A percentile compares a stretch with the other conserved stretches of the same genome.
Evolutionary conservation across 2,888 invertebrate species (phyloP).

Genomic region (Willowsia nigromaculata): DNA sequence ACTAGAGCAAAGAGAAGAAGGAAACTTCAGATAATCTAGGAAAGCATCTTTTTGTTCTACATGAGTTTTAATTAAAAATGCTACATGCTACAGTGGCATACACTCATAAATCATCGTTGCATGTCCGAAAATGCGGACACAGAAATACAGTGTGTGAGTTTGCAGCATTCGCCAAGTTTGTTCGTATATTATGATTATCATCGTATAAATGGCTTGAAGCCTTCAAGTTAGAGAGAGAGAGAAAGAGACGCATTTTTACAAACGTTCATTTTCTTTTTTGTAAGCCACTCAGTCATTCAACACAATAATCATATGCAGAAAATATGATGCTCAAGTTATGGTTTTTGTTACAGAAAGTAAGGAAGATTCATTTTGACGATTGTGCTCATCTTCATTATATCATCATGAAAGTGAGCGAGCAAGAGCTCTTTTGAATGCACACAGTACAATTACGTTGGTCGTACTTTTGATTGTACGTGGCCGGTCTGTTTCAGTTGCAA

Average conservation of each 20-base stretch:
- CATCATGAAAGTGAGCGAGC: conserved; percentile 45
- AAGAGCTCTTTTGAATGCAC: background rate
- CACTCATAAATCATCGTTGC: conserved; percentile 73
- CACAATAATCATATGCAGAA: conserved; percentile 45
- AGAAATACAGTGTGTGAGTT: conserved; percentile 32
- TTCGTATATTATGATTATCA: conserved; percentile 42
- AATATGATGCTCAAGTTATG: background rate
- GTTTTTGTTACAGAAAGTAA: conserved; percentile 62
- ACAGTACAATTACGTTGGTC: background rate
- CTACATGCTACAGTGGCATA: conserved; percentile 54
- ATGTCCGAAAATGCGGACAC: conserved; percentile 71
- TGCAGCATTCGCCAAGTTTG: conserved; percentile 32
- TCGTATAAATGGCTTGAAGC: conserved; percentile 28
- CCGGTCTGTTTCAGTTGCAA: conserved; percentile 30
- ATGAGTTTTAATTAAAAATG: conserved; percentile 70
- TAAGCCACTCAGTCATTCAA: conserved; percentile 11
- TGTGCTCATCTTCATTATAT: conserved; percentile 16
- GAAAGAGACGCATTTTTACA: background rate
- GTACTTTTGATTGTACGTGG: conserved; percentile 5
- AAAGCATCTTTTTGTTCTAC: conserved; percentile 57
- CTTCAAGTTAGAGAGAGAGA: conserved; percentile 12
- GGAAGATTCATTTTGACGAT: conserved; percentile 10
- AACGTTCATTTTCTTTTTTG: conserved; percentile 54
- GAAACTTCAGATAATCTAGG: conserved; percentile 47
- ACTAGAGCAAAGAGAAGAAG: conserved; percentile 39